phyloP scores from a whole-genome alignment of 2,797 vertebrate species.

The Cyclura pinguis region DNA sequence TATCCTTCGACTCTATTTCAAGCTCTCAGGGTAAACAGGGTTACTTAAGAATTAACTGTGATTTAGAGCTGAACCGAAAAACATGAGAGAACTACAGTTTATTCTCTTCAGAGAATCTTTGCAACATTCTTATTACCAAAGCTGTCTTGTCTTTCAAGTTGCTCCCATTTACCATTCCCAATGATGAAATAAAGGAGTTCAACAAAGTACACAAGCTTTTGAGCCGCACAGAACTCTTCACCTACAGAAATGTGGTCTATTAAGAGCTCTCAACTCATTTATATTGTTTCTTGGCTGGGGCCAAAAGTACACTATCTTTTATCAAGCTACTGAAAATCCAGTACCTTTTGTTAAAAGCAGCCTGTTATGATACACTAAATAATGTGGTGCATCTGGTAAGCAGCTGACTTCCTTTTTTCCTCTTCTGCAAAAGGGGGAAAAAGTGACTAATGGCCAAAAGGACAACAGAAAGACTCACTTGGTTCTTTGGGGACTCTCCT shows the following conservation, averaged over 20 bases:
- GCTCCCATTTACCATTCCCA: slow-evolving; percentile 41
- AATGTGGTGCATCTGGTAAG: slow-evolving; percentile 59
- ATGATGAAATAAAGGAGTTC: slow-evolving; percentile 34
- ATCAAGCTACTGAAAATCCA: slow-evolving; percentile 51
- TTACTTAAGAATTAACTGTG: slow-evolving; percentile 43
- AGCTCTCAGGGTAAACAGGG: not conserved
- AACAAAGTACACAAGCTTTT: slow-evolving; percentile 39
- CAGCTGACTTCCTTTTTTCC: slow-evolving; percentile 58
- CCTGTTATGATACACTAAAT: slow-evolving; percentile 49
- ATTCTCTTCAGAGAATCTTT: slow-evolving; percentile 8
- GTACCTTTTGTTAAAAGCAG: slow-evolving; percentile 45
- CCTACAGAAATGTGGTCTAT: not conserved
- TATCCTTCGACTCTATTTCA: slow-evolving; percentile 18
- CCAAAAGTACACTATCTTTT: not conserved
- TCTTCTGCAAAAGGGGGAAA: slow-evolving; percentile 32
- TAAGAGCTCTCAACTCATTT: not conserved
- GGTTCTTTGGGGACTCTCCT: slow-evolving; percentile 50
- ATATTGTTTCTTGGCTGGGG: not conserved
- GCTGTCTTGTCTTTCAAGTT: slow-evolving; percentile 60
- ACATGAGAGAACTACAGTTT: slow-evolving; percentile 28
- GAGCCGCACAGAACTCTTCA: slow-evolving; percentile 15
- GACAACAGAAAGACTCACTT: slow-evolving; percentile 26
- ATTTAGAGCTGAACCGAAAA: slow-evolving; percentile 27
- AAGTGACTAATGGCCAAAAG: slow-evolving; percentile 23
- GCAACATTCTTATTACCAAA: slow-evolving; percentile 51